Evolutionary conservation across 2,888 invertebrate species (phyloP), one percentile per base, ranked within the genome.

Genomic region (Unio delphinus): DNA sequence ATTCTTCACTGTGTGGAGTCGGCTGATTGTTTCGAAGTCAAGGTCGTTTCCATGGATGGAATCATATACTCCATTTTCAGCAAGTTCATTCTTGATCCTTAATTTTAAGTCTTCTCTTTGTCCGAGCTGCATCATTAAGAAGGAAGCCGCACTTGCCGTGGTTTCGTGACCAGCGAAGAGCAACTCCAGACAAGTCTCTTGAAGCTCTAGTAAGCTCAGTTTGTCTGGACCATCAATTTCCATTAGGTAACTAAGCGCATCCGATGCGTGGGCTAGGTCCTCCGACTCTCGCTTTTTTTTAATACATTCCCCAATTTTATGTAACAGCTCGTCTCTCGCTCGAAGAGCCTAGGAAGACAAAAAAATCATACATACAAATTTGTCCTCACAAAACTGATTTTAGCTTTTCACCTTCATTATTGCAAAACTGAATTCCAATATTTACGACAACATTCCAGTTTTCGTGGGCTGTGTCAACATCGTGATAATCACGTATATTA

Each of bases 101-200:
- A 70, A 61, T 15, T 83, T 70, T 15, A 86, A 82, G 5, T 72
- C 69, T 4, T 78, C 56, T 34, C 55, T 8, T 57, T 28, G 55
- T 20, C 55, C 65, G 15, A 87, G 72, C 20, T 82, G 78, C 11
- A 79, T 70, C 3, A 88, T 69, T 54, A 86, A 67, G 5, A 83
- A 82, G 61, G 82, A 80, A 7, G 83, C 78, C 15, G 88, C 86
- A 55, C 85, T 86, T 23, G 87, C 79, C 2, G 83, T 83, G 3
- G 87, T 86, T 65, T 82, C 84, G 63, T 87, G 85, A 0, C 88
- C 87, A 11, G 87, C 87, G 72, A 88, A 88, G 26, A 89, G 76
- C 28, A 89, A 77, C 72, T 89, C 88, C 23, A 89, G 75, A 18
- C 86, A 82, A 7, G 83, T 67, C 20, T 88, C 86, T 60, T 84